Evolutionary conservation across 1,140 invertebrate genomes (phyloP), one percentile per base, ranked within the genome.

Genomic region (Prorops nasuta): DNA sequence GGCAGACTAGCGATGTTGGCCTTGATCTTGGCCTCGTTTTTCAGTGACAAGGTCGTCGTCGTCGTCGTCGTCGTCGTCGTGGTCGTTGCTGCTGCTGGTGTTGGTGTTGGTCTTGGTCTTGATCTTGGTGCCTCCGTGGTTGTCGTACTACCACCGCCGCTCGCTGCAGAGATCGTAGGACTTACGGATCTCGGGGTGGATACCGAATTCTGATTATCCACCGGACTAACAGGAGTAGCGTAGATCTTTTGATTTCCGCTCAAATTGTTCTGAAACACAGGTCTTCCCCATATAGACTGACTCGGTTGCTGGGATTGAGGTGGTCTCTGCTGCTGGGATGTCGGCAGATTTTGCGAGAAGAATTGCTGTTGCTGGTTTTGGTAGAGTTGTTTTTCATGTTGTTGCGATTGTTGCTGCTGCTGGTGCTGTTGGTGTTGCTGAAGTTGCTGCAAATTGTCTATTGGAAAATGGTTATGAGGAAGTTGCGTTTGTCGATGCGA

Each of bases 1-100:
- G 91, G 91, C 17, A 93, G 74, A 67, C 88, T 79, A 0, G 79
- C 78, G 0, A 81, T 60, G 50, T 78, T 78, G 38, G 69, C 67
- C 73, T 79, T 69, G 67, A 84, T 76, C 69, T 81, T 76, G 52
- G 78, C 65, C 63, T 81, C 67, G 34, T 79, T 74, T 64, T 79
- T 71, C 0, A 74, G 72, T 1, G 61, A 64, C 0, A 54, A 2
- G 6, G 66, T 58, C 10, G 68, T 69, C 1, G 66, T 55, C 0
- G 67, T 58, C 0, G 62, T 6, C 8, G 60, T 40, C 0, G 58
- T 56, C 2, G 69, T 63, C 0, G 71, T 67, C 1, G 53, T 62
- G 0, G 66, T 64, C 0, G 66, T 61, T 0, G 66, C 57, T 9
- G 61, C 58, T 0, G 60, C 54, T 0, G 54, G 48, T 0, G 56